Percentiles rank a stretch among this genome's conserved stretches.
These are phyloP conservation scores for Trialeurodes vaporariorum DNA, from an alignment of 1,140 invertebrate species.

Conservation along the genomic window DNA sequence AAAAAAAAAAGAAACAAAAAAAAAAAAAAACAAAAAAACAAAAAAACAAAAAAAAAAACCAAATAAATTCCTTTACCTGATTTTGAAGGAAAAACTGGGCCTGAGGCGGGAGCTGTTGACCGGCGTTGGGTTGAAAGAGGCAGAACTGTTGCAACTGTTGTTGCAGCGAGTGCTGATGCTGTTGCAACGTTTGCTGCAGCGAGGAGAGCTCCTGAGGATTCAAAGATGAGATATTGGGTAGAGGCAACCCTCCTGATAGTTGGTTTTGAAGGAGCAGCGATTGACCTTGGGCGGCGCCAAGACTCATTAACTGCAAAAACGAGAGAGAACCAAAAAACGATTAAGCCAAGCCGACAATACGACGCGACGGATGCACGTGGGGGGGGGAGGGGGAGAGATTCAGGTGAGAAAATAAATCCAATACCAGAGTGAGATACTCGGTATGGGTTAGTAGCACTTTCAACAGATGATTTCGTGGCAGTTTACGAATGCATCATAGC, in stretches of 20 bases:
- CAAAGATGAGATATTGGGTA: constrained; percentile 38
- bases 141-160: constrained; percentile 56
- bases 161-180: constrained; percentile 33
- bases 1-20: too few relatives aligned
- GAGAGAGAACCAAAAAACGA: too few relatives aligned
- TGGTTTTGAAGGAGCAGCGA: constrained; percentile 39
- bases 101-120: constrained; percentile 43
- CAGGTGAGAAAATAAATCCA: too few relatives aligned
- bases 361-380: too few relatives aligned
- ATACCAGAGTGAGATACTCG: too few relatives aligned
- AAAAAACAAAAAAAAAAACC: neutral
- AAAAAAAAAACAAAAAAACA: too few relatives aligned
- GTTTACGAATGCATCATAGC: too few relatives aligned
- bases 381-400: too few relatives aligned
- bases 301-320: constrained; percentile 43
- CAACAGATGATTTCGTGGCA: too few relatives aligned
- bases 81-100: constrained; percentile 67
- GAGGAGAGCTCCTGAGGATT: constrained; percentile 47
- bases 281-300: constrained; percentile 33
- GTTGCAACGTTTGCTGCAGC: constrained; percentile 36
- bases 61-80: constrained; percentile 43
- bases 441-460: too few relatives aligned
- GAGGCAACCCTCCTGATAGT: constrained; percentile 30
- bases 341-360: too few relatives aligned
- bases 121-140: constrained; percentile 47